Evolutionary conservation across 1,140 invertebrate species (phyloP).

Genomic region (Lineus longissimus): DNA sequence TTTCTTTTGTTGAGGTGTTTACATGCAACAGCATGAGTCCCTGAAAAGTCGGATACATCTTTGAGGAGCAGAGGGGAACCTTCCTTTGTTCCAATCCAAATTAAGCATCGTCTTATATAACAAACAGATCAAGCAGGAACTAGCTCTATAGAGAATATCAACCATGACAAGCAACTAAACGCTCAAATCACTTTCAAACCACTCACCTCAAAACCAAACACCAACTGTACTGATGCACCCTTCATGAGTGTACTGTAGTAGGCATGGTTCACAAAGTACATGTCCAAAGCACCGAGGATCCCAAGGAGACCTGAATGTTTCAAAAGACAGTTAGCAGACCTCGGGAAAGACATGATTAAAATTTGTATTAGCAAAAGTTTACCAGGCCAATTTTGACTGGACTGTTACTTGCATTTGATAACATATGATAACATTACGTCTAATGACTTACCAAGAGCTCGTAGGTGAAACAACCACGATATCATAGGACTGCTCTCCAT

Average conservation of each 20-base stretch:
- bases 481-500: conserved; percentile 99
- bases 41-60: no score
- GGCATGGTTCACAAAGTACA: conserved; percentile 88
- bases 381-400: background rate
- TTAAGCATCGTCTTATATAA: no score
- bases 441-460: conserved; percentile 72
- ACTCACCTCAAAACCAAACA: conserved; percentile 92
- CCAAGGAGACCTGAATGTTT: conserved; percentile 64
- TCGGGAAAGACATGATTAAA: background rate
- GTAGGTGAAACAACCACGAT: conserved; percentile 88
- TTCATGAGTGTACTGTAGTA: conserved; percentile 90
- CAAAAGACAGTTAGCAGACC: conserved; percentile 1
- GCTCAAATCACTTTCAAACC: conserved; percentile 7
- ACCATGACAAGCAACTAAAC: background rate
- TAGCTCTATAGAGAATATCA: no score
- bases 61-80: no score
- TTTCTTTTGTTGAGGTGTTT: no score
- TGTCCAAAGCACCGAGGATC: conserved; percentile 77
- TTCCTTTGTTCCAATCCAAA: no score
- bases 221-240: conserved; percentile 95
- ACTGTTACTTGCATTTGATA: no score
- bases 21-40: no score
- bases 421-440: background rate
- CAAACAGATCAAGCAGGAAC: no score
- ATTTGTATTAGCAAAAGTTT: background rate